phyloP scores from a whole-genome alignment of 2,797 vertebrate species.

The Allochrocebus solatus region DNA sequence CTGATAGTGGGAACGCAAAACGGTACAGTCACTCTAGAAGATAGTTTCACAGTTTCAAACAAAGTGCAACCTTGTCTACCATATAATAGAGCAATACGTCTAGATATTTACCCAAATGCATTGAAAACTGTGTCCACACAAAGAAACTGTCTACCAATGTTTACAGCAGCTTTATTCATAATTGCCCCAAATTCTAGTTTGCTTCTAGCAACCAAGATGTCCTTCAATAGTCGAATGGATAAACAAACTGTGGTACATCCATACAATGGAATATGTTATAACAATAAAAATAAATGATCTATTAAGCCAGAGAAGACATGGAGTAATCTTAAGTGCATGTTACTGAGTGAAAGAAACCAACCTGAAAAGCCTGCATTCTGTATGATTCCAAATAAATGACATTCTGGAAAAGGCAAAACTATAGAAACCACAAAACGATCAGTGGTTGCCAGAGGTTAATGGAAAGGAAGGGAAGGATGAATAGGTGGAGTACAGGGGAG shows the following conservation, averaged over 20 bases:
- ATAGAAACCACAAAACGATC: not conserved
- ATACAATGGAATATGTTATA: not conserved
- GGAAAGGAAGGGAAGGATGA: not conserved
- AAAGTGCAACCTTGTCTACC: not conserved
- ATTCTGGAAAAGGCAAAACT: not conserved
- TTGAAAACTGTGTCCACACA: not conserved
- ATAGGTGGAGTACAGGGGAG: no score
- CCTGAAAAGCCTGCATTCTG: not conserved
- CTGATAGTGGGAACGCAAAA: not conserved
- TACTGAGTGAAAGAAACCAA: not conserved
- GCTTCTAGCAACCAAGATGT: not conserved
- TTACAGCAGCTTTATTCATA: not conserved
- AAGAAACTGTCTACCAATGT: not conserved
- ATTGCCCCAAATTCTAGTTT: not conserved
- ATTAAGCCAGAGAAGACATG: not conserved
- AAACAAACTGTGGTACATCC: not conserved
- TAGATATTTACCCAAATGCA: not conserved
- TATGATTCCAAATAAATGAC: not conserved
- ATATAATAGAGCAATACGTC: not conserved
- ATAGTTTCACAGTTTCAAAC: not conserved
- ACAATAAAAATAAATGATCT: not conserved
- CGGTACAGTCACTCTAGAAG: not conserved
- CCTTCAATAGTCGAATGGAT: not conserved
- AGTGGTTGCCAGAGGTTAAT: not conserved
- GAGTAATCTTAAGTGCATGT: not conserved